Conservation (phyloP, 2,797 vertebrate genomes). For the Lacerta agilis region DNA sequence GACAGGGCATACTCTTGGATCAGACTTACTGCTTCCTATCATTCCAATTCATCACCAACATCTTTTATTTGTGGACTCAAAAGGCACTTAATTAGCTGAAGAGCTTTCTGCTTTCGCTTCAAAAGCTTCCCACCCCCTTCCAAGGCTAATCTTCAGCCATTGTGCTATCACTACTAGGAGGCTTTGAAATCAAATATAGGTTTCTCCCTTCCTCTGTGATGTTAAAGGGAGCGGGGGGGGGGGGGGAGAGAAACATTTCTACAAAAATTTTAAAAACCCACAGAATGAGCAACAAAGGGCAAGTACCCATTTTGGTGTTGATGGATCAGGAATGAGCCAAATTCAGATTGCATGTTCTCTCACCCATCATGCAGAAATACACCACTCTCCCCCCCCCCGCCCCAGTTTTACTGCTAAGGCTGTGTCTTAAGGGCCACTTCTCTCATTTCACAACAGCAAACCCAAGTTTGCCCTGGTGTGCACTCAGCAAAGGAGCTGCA, state of each 20-base stretch:
- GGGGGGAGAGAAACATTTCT: not conserved
- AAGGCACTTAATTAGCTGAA: conserved; percentile 76
- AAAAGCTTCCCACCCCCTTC: conserved; percentile 71
- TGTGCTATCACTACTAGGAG: conserved; percentile 61
- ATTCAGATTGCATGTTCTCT: not conserved
- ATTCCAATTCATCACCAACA: conserved; percentile 71
- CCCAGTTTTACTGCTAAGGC: not conserved
- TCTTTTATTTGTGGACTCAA: conserved; percentile 76
- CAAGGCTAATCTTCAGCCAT: conserved; percentile 59
- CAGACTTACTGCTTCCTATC: conserved; percentile 49
- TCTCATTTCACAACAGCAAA: too few relatives aligned
- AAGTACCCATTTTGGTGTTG: not conserved
- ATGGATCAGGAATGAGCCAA: not conserved
- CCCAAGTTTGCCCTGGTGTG: not conserved
- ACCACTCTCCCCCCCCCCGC: too few relatives aligned
- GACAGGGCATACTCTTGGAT: conserved; percentile 62
- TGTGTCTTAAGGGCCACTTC: too few relatives aligned
- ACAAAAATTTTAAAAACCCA: conserved; percentile 3
- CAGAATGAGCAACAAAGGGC: not conserved
- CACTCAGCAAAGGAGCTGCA: not conserved
- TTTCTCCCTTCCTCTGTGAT: conserved; percentile 40
- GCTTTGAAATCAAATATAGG: conserved; percentile 72
- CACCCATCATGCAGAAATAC: not conserved
- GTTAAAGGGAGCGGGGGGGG: conserved; percentile 11
- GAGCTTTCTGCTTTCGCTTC: conserved; percentile 72